A percentile compares a stretch with the other conserved stretches of the same genome.
Evolutionary conservation across 1,140 invertebrate species (phyloP).

Genomic region (Tribolium madens): DNA sequence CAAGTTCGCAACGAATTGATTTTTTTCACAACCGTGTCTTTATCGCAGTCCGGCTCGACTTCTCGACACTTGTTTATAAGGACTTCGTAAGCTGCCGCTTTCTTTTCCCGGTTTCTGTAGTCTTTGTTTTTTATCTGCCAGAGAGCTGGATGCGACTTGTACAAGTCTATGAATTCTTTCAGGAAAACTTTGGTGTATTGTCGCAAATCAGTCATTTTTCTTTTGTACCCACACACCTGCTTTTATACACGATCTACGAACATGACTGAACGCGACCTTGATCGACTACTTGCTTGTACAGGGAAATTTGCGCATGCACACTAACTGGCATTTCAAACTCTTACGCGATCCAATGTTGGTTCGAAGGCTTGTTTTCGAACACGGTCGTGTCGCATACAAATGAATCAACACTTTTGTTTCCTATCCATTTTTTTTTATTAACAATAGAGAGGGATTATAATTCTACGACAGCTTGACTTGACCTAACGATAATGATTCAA

Average conservation of each 20-base stretch:
- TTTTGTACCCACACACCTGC: neutral
- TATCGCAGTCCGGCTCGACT: slow-evolving; percentile 55
- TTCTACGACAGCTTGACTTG: no score
- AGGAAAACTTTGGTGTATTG: slow-evolving; percentile 30
- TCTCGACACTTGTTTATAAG: slow-evolving; percentile 59
- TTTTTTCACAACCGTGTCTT: slow-evolving; percentile 61
- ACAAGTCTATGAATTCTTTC: slow-evolving; percentile 35
- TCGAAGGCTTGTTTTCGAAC: no score
- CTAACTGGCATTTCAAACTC: no score
- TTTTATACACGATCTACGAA: neutral
- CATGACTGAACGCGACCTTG: slow-evolving; percentile 5
- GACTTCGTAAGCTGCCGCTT: slow-evolving; percentile 27
- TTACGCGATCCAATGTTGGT: no score
- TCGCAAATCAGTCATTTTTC: slow-evolving; percentile 24
- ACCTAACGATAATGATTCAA: no score
- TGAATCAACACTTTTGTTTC: no score
- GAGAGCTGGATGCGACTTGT: slow-evolving; percentile 1
- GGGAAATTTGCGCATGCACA: no score
- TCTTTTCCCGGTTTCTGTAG: slow-evolving; percentile 22
- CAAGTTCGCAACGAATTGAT: slow-evolving; percentile 62
- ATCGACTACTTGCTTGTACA: no score
- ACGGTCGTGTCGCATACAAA: no score
- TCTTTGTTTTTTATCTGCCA: slow-evolving; percentile 35
- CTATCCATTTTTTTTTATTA: no score
- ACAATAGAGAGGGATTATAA: no score